Percentiles rank a stretch among this genome's conserved stretches.
phyloP scores from a whole-genome alignment of 2,888 invertebrate species.

The Flabesymbios commensalis region DNA sequence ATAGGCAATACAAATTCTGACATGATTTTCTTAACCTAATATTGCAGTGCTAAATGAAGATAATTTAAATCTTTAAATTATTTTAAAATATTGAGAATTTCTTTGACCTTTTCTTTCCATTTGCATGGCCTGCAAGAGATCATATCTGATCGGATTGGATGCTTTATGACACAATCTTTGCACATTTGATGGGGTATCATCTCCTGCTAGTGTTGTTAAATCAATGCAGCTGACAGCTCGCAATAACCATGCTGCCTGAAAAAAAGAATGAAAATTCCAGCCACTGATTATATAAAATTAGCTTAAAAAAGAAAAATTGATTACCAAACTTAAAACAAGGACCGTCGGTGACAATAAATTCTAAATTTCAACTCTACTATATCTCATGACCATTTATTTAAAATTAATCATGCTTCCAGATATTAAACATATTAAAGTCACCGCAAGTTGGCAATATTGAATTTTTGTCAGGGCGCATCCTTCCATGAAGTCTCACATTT shows the following conservation, averaged over 20 bases:
- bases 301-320: background rate
- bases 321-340: background rate
- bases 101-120: conserved; percentile 34
- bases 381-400: no score
- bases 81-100: no score
- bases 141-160: conserved; percentile 57
- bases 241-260: conserved; percentile 71
- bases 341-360: no score
- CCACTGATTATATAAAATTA: background rate
- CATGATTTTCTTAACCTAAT: no score
- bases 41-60: no score
- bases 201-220: conserved; percentile 86
- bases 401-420: background rate
- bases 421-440: no score
- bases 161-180: conserved; percentile 81
- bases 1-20: no score
- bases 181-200: conserved; percentile 73
- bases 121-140: conserved; percentile 57
- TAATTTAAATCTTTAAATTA: no score
- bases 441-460: no score
- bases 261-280: background rate
- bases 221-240: conserved; percentile 86
- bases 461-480: no score
- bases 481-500: no score
- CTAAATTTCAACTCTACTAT: no score